phyloP scores from a whole-genome alignment of 2,113 vertebrate species.

The Tonatia bakeri region DNA sequence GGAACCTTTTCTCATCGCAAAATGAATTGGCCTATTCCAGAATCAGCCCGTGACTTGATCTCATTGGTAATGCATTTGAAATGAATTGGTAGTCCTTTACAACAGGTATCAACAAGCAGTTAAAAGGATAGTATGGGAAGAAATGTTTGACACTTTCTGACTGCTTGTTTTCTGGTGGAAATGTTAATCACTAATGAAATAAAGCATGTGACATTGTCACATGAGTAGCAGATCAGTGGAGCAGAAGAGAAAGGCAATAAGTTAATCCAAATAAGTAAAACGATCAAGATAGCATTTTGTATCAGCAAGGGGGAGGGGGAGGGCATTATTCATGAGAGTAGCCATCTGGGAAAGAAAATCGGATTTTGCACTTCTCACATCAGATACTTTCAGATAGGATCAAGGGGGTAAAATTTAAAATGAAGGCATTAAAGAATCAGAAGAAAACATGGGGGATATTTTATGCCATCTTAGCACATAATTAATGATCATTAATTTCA shows the following conservation, averaged over 20 bases:
- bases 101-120: background rate
- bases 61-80: conserved; percentile 8
- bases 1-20: background rate
- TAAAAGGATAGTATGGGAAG: background rate
- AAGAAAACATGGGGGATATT: background rate
- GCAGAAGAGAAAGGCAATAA: background rate
- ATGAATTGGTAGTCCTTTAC: background rate
- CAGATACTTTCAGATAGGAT: background rate
- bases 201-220: background rate
- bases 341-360: background rate
- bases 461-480: background rate
- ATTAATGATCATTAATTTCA: background rate
- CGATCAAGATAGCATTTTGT: background rate
- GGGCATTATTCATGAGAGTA: background rate
- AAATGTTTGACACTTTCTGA: background rate
- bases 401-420: conserved; percentile 8
- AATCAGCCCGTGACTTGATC: background rate
- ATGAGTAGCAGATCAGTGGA: conserved; percentile 10
- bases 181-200: background rate
- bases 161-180: background rate
- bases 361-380: background rate
- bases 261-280: background rate
- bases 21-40: background rate
- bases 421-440: background rate
- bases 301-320: background rate